Percentiles rank a stretch among this genome's conserved stretches.
These are phyloP conservation scores for Labrus mixtus DNA, from an alignment of 2,113 vertebrate genomes.

Conservation along the genomic window DNA sequence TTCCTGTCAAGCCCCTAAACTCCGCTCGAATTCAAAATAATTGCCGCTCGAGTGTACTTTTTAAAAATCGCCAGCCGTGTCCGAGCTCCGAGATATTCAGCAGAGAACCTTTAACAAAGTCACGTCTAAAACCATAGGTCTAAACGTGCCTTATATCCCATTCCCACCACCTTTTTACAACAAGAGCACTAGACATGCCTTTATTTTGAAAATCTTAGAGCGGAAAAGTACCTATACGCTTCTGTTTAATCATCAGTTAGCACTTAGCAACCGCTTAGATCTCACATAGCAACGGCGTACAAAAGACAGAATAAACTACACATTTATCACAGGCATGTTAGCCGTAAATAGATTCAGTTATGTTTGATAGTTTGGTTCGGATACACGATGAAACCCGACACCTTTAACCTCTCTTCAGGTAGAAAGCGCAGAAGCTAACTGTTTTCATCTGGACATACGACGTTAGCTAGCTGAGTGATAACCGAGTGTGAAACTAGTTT, in stretches of 20 bases:
- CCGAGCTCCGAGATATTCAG: accelerated
- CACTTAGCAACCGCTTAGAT: background rate
- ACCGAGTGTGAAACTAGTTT: conserved; percentile 14
- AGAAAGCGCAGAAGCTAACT: background rate
- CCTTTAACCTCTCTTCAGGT: background rate
- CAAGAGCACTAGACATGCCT: background rate
- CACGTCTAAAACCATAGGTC: no score
- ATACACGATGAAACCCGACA: background rate
- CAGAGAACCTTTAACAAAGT: background rate
- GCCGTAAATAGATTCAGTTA: background rate
- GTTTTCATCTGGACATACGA: background rate
- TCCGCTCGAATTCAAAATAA: conserved; percentile 34
- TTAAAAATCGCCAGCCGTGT: accelerated
- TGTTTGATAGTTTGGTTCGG: background rate
- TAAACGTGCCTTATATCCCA: no score
- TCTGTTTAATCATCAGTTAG: background rate
- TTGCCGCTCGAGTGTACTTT: accelerated
- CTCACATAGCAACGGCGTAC: background rate
- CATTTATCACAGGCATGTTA: background rate
- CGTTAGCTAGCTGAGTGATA: conserved; percentile 47
- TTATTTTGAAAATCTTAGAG: conserved; percentile 40
- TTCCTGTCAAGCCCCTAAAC: conserved; percentile 21
- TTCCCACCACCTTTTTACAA: background rate
- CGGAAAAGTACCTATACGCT: background rate
- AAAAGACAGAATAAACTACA: background rate